Evolutionary conservation across 2,113 vertebrate genomes (phyloP).

Genomic region (Sus scrofa): T2T-Sscrofa CM000814.6:128709001-128709500

Average conservation of each 20-base stretch:
- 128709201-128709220: slow-evolving; percentile 94
- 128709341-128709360: slow-evolving; percentile 85
- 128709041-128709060: rapidly evolving
- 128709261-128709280: slow-evolving; percentile 91
- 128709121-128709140: no score
- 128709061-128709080: neutral
- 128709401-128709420: rapidly evolving
- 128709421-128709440: rapidly evolving
- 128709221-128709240: slow-evolving; percentile 94
- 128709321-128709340: slow-evolving; percentile 93
- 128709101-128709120: neutral
- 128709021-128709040: neutral
- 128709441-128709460: rapidly evolving
- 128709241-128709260: slow-evolving; percentile 92
- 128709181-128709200: slow-evolving; percentile 75
- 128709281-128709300: slow-evolving; percentile 93
- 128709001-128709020: neutral
- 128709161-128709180: neutral
- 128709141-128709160: rapidly evolving
- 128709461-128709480: neutral
- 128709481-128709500: neutral
- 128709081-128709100: neutral
- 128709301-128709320: slow-evolving; percentile 94
- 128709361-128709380: rapidly evolving
- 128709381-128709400: rapidly evolving